phyloP scores from a whole-genome alignment of 23 tunicate species.

The Trididemnum miniatum region DNA sequence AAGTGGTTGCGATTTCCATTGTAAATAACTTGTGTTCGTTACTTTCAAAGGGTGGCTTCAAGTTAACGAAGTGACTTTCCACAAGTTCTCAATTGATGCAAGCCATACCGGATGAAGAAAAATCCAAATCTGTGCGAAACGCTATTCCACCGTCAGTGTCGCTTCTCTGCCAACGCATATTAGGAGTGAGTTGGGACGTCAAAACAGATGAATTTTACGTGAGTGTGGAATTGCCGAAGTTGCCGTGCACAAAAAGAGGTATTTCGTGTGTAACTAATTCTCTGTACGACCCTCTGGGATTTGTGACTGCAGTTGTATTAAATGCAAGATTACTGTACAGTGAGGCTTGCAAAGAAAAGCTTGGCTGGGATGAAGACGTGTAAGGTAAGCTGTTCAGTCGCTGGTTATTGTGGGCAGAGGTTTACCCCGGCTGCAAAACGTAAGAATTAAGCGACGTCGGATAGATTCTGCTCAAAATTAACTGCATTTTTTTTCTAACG shows the following conservation, averaged over 20 bases:
- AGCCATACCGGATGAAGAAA: background rate
- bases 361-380: too few species aligned
- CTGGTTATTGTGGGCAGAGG: too few species aligned
- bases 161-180: background rate
- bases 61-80: background rate
- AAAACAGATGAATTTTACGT: background rate
- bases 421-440: too few species aligned
- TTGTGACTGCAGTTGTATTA: too few species aligned
- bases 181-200: background rate
- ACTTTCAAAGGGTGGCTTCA: background rate
- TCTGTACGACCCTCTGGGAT: too few species aligned
- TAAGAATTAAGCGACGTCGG: too few species aligned
- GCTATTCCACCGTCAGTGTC: background rate
- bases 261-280: background rate
- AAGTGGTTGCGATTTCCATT: too few species aligned
- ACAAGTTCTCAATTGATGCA: background rate
- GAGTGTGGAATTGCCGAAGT: background rate
- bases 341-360: too few species aligned
- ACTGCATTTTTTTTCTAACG: too few species aligned
- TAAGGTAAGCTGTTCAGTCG: too few species aligned
- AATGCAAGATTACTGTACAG: too few species aligned
- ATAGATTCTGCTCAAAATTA: too few species aligned
- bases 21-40: background rate
- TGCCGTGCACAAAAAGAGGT: background rate
- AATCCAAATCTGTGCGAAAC: background rate